Percentiles rank a stretch among this genome's conserved stretches.
Evolutionary conservation across 2,113 vertebrate species (phyloP).

Genomic region (Scopus umbretta): DNA sequence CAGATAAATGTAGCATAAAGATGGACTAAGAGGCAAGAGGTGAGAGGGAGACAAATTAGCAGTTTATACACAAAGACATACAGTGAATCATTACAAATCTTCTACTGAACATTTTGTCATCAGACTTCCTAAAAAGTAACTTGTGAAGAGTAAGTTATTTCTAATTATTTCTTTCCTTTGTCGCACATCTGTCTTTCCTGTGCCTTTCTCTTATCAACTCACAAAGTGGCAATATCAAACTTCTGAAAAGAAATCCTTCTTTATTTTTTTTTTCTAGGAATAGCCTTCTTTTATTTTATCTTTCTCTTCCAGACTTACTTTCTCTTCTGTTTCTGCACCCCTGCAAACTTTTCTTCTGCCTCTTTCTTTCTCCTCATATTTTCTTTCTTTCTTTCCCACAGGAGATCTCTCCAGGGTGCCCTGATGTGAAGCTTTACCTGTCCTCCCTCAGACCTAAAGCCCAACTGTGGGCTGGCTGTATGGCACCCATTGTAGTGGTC

Average conservation of each 20-base stretch:
- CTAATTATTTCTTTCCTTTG: neutral
- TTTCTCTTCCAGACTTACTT: neutral
- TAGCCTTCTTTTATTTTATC: neutral
- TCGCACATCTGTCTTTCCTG: neutral
- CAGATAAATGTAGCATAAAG: neutral
- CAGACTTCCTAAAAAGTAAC: neutral
- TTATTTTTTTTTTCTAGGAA: neutral
- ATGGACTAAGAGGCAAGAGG: neutral
- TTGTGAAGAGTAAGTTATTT: neutral
- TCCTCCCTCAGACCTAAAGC: neutral
- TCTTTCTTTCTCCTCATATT: neutral
- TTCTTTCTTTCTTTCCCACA: neutral
- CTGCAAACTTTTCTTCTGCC: neutral
- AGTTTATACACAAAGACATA: neutral
- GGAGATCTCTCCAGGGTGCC: neutral
- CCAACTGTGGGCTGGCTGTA: accelerated
- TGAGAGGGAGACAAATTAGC: neutral
- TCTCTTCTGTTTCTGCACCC: neutral
- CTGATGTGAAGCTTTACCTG: accelerated
- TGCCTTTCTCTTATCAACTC: neutral
- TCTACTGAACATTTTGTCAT: neutral
- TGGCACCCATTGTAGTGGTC: accelerated
- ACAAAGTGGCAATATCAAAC: neutral
- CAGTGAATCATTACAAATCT: neutral
- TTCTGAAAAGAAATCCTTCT: neutral